Conservation (phyloP, 2,888 invertebrate species). For the Criorhina ranunculi region DNA sequence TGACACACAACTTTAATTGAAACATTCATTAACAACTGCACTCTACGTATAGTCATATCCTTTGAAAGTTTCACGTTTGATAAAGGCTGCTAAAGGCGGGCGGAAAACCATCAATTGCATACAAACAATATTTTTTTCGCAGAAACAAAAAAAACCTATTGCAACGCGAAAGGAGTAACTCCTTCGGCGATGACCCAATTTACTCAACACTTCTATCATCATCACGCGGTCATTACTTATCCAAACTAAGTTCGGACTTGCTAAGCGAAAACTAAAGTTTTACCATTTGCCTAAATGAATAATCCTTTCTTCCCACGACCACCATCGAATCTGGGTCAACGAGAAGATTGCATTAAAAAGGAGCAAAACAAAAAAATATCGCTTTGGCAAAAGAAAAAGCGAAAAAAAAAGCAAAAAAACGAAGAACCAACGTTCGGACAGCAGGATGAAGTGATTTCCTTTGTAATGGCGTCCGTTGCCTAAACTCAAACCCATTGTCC, state of each 20-base stretch:
- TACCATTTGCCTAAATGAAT: constrained; percentile 75
- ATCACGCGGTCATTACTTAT: constrained; percentile 73
- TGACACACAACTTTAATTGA: not conserved
- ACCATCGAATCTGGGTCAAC: constrained; percentile 59
- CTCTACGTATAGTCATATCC: not conserved
- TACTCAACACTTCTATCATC: constrained; percentile 60
- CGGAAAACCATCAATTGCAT: constrained; percentile 25
- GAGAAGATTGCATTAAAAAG: constrained; percentile 36
- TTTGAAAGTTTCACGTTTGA: constrained; percentile 1
- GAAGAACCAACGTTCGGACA: constrained; percentile 43
- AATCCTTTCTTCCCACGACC: constrained; percentile 49
- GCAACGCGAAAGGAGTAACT: constrained; percentile 29
- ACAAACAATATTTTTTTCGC: not conserved
- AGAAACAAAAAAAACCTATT: constrained; percentile 10
- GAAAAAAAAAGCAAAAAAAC: not conserved
- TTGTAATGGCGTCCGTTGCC: constrained; percentile 51
- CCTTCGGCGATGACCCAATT: constrained; percentile 51
- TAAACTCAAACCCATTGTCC: constrained; percentile 59
- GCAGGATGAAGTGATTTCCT: constrained; percentile 67
- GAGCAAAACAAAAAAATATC: constrained; percentile 8
- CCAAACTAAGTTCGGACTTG: constrained; percentile 60
- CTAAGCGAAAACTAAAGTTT: constrained; percentile 71
- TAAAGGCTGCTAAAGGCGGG: not conserved
- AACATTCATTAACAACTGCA: not conserved
- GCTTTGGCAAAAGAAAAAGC: constrained; percentile 15